A percentile compares a stretch with the other conserved stretches of the same genome.
phyloP scores from a whole-genome alignment of 2,113 vertebrate genomes.

The Colinus virginianus region DNA sequence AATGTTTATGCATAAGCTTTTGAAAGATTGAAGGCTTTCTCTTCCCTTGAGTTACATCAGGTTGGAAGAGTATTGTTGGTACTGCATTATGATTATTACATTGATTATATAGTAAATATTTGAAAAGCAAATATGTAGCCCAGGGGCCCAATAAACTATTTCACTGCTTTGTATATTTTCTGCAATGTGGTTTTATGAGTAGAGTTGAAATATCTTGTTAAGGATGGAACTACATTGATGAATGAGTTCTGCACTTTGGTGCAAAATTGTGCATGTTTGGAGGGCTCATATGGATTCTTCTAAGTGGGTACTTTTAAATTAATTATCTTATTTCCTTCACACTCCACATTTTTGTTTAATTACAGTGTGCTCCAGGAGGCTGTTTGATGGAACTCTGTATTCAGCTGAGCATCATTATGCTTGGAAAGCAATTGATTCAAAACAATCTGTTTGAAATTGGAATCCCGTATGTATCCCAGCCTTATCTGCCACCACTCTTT shows the following conservation, averaged over 20 bases:
- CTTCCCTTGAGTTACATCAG: background rate
- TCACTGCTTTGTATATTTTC: slow-evolving; percentile 7
- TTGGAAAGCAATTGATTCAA: slow-evolving; percentile 97
- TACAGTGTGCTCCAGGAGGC: slow-evolving; percentile 95
- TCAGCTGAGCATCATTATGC: slow-evolving; percentile 98
- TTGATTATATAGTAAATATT: slow-evolving; percentile 62
- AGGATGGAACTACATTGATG: background rate
- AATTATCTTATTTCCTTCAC: background rate
- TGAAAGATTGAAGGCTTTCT: background rate
- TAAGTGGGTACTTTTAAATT: background rate
- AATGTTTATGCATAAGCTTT: background rate
- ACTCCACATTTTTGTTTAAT: background rate
- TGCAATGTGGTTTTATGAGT: slow-evolving; percentile 19
- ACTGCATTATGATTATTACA: slow-evolving; percentile 61
- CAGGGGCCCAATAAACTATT: background rate
- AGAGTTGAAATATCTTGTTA: slow-evolving; percentile 9
- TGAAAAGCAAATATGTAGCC: slow-evolving; percentile 9
- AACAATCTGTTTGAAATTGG: slow-evolving; percentile 98
- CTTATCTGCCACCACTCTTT: background rate
- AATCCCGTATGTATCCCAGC: slow-evolving; percentile 89
- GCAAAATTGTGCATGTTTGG: background rate
- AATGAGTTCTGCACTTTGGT: background rate
- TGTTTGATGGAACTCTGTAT: slow-evolving; percentile 98
- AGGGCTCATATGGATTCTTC: background rate
- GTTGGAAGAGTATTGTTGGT: background rate